These are phyloP conservation scores for Nothocercus nigrocapillus DNA, from an alignment of 2,113 vertebrate species.

Conservation along the genomic window DNA sequence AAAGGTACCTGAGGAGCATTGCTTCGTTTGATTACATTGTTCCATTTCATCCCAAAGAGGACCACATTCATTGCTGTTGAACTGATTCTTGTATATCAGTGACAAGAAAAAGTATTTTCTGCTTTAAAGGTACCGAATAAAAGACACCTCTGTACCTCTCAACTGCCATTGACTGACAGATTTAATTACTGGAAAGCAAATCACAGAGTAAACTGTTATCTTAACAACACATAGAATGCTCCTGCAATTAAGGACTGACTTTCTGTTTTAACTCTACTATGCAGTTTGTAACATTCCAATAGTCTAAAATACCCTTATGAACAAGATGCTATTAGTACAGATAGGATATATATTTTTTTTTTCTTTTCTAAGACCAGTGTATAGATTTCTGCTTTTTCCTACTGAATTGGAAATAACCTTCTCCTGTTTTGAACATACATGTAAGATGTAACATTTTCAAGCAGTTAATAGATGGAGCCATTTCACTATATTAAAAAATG, in stretches of 20 bases:
- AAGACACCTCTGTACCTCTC: neutral
- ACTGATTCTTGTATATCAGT: neutral
- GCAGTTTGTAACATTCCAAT: neutral
- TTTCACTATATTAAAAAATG: neutral
- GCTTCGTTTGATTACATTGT: neutral
- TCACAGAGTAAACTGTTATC: neutral
- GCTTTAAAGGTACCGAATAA: neutral
- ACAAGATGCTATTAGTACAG: neutral
- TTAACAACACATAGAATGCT: neutral
- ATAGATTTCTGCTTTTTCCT: neutral
- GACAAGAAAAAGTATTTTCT: neutral
- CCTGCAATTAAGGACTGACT: neutral
- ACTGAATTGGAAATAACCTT: neutral
- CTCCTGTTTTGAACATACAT: neutral
- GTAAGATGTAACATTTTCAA: neutral
- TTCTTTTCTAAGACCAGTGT: neutral
- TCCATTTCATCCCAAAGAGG: neutral
- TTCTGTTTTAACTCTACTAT: neutral
- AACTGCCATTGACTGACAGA: neutral
- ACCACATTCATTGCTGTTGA: neutral
- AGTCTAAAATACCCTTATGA: neutral
- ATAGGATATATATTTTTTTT: neutral
- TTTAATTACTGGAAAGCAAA: neutral
- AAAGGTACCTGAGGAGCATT: neutral
- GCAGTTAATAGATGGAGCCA: neutral